These are phyloP conservation scores for Catalaphyllia jardinei DNA, from an alignment of 64 coral and sea anemone genomes.

Conservation along the genomic window DNA sequence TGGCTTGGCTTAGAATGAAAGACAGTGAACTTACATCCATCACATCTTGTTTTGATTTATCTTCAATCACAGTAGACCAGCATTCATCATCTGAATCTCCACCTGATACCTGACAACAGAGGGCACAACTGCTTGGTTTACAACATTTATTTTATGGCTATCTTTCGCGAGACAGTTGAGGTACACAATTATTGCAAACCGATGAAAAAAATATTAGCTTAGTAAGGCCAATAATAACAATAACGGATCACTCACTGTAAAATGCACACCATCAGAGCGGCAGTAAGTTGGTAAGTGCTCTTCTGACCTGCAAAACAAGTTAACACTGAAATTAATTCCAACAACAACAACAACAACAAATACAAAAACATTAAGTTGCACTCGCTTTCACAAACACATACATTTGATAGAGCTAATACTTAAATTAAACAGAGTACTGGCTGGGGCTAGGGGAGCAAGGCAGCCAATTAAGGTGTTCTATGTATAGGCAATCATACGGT, in stretches of 20 bases:
- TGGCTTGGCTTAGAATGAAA: not conserved
- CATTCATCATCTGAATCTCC: conserved; percentile 96
- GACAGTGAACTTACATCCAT: conserved; percentile 6
- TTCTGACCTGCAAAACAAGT: conserved; percentile 73
- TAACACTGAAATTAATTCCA: not conserved
- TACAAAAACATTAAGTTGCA: too few species aligned
- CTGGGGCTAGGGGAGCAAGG: too few species aligned
- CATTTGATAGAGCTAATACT: too few species aligned
- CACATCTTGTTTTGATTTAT: conserved; percentile 31
- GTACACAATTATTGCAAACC: too few species aligned
- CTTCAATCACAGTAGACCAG: conserved; percentile 84
- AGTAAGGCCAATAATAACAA: too few species aligned
- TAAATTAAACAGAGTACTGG: too few species aligned
- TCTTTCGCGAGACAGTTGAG: not conserved
- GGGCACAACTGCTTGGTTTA: not conserved
- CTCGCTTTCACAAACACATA: too few species aligned
- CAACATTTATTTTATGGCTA: not conserved
- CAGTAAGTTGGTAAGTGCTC: conserved; percentile 98
- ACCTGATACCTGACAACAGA: not conserved
- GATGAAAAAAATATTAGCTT: not conserved
- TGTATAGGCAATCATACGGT: too few species aligned
- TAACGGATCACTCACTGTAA: conserved; percentile 57
- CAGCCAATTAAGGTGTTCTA: too few species aligned
- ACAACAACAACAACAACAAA: too few species aligned
- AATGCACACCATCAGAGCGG: conserved; percentile 74